A percentile compares a stretch with the other conserved stretches of the same genome.
Conservation (phyloP, 2,113 vertebrate species). For the Suricata suricatta region DNA sequence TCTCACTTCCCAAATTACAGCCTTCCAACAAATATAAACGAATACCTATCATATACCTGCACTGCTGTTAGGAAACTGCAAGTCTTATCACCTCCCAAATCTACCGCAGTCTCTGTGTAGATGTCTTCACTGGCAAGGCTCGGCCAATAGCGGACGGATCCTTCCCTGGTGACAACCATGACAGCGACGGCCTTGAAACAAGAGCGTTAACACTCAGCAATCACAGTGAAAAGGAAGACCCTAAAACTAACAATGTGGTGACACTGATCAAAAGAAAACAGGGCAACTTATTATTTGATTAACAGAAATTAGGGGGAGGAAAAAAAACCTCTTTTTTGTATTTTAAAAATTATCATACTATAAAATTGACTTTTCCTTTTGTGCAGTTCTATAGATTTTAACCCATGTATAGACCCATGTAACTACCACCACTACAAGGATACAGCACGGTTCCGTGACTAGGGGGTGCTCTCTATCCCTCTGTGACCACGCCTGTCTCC, state of each 20-base stretch:
- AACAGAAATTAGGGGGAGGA: neutral
- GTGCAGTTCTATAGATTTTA: neutral
- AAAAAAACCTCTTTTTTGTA: neutral
- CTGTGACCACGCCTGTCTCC: neutral
- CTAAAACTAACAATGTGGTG: accelerated
- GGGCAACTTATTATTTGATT: neutral
- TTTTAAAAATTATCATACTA: neutral
- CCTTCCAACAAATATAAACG: neutral
- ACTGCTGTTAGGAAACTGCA: slow-evolving; percentile 92
- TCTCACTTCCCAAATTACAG: neutral
- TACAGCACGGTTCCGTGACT: neutral
- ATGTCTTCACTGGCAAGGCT: slow-evolving; percentile 91
- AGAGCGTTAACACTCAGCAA: neutral
- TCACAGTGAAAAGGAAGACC: neutral
- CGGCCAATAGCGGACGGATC: slow-evolving; percentile 92
- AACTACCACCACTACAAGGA: neutral
- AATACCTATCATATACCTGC: slow-evolving; percentile 83
- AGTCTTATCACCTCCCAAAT: slow-evolving; percentile 87
- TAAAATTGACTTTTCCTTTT: neutral
- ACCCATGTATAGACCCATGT: accelerated
- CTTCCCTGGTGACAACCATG: slow-evolving; percentile 91
- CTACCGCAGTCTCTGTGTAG: slow-evolving; percentile 87
- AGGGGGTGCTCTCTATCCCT: neutral
- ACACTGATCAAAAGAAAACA: neutral
- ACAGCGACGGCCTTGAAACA: slow-evolving; percentile 87